Evolutionary conservation across 1,140 invertebrate species (phyloP), one percentile per base, ranked within the genome.

Genomic region (Philotrypesis tridentata): DNA sequence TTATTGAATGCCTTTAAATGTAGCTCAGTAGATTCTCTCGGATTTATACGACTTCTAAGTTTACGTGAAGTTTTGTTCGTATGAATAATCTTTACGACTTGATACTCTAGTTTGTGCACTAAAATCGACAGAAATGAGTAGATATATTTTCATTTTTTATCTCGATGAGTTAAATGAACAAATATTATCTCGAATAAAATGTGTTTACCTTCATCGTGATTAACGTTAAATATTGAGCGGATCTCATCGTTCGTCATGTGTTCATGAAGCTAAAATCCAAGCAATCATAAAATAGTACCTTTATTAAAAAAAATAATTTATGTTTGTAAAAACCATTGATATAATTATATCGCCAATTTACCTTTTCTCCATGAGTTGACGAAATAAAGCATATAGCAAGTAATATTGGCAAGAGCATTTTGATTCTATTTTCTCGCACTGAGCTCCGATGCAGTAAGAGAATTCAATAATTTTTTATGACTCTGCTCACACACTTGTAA

Each of bases 241-340:
- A 70, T 70, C 27, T 70, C 67, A 29, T 70, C 31, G 12, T 70
- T 70, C 7, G 67, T 33, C 67, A 70, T 70, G 14, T 70, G 17
- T 6, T 37, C 31, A n/a, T 70, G 67, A n/a, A 70, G 67, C 67
- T 70, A 33, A 14, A 21, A 1, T 4, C 23, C 9, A 65, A 65
- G n/a, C n/a, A n/a, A 65, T 25, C 3, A 65, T 65, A 14, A 25
- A 25, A 5, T 37, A 65, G 23, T 65, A 14, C 55, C 2, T n/a
- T 5, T 21, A 14, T 21, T 5, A 17, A 60, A 60, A 60, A 60
- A 6, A 60, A 60, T 6, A 21, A 6, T 60, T 60, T 21, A 5
- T 60, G 3, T 60, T 21, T 60, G 3, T 60, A 60, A 60, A 60
- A 3, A 23, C 4, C 55, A 4, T 7, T 60, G 14, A 23, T 60